Conservation (phyloP, 2,797 vertebrate species). For the Scyliorhinus canicula region DNA sequence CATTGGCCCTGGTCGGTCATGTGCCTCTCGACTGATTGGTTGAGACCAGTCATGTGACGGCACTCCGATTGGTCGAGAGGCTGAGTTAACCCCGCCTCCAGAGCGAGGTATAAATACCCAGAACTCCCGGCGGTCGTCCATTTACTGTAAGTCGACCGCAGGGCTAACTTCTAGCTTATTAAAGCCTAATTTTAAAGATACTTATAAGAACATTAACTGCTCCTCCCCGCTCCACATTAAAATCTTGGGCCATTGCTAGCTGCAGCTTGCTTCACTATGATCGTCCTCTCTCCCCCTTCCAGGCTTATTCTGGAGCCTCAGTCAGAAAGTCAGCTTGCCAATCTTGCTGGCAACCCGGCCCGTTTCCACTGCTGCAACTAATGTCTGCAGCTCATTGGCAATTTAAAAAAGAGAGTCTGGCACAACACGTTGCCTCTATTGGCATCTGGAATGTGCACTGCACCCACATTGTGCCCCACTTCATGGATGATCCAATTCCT, state of each 20-base stretch:
- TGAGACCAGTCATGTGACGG: too few relatives aligned
- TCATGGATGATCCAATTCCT: neutral
- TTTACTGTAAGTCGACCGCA: too few relatives aligned
- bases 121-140: too few relatives aligned
- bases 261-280: neutral
- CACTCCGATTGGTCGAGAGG: too few relatives aligned
- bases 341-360: neutral
- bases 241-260: neutral
- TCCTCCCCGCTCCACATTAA: neutral
- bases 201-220: neutral
- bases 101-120: too few relatives aligned
- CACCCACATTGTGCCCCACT: neutral
- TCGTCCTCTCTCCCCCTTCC: neutral
- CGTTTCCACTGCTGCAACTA: neutral
- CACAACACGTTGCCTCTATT: neutral
- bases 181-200: neutral
- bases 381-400: too few relatives aligned
- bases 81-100: too few relatives aligned
- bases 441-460: neutral
- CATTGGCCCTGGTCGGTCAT: too few relatives aligned
- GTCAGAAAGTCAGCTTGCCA: neutral
- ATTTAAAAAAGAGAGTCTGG: neutral
- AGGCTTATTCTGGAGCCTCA: neutral
- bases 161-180: neutral
- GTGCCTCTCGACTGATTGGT: too few relatives aligned